Evolutionary conservation across 2,888 invertebrate species (phyloP).

Genomic region (Glyphotaelius pellucidus): DNA sequence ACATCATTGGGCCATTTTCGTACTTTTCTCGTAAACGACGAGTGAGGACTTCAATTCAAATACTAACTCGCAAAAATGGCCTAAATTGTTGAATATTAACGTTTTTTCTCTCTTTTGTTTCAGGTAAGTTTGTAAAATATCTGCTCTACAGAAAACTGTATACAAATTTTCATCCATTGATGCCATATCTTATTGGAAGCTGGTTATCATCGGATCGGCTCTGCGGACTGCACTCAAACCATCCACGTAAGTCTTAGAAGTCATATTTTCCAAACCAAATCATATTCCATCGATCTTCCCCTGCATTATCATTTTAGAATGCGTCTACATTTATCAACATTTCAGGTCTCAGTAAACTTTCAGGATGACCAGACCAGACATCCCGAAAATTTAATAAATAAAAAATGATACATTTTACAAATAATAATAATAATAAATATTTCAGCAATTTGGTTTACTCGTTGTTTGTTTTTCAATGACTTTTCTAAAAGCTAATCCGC

Average conservation of each 20-base stretch:
- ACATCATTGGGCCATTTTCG: not conserved
- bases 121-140: not conserved
- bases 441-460: too few relatives aligned
- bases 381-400: too few relatives aligned
- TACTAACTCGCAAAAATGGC: not conserved
- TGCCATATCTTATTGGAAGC: too few relatives aligned
- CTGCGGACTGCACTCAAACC: not conserved
- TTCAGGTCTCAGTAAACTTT: too few relatives aligned
- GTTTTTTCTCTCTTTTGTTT: not conserved
- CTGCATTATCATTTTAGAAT: too few relatives aligned
- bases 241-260: not conserved
- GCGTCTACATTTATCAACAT: too few relatives aligned
- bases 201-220: not conserved
- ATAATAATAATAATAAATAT: too few relatives aligned
- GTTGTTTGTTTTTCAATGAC: too few relatives aligned
- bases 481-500: not conserved
- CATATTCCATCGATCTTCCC: too few relatives aligned
- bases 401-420: too few relatives aligned
- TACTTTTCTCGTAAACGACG: not conserved
- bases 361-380: too few relatives aligned
- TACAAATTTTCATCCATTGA: not conserved
- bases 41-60: not conserved
- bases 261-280: not conserved
- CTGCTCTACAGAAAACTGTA: not conserved
- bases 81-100: not conserved